Evolutionary conservation across 1,140 invertebrate species (phyloP).

Genomic region (Lerema accius): DNA sequence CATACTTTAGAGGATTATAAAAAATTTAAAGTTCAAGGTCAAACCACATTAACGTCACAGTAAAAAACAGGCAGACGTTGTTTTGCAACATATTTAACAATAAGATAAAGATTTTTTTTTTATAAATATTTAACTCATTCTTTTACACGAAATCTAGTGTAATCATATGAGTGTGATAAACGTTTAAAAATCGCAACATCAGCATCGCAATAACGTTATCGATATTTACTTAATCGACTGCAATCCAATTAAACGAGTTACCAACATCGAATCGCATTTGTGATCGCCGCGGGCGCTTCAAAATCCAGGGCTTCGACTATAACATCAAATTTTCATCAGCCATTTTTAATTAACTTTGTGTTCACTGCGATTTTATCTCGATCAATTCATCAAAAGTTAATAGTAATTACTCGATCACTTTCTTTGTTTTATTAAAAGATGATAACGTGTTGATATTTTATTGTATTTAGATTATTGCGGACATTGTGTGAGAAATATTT

Average conservation of each 20-base stretch:
- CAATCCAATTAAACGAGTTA: background rate
- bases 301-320: background rate
- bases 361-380: background rate
- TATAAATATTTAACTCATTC: too few relatives aligned
- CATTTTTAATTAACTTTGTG: background rate
- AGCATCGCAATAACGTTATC: conserved; percentile 1
- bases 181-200: too few relatives aligned
- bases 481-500: background rate
- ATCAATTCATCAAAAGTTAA: background rate
- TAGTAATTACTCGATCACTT: background rate
- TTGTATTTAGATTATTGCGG: background rate
- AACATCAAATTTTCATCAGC: background rate
- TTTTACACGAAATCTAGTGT: too few relatives aligned
- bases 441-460: background rate
- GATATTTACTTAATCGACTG: background rate
- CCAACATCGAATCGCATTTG: conserved; percentile 1
- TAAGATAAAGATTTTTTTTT: too few relatives aligned
- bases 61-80: too few relatives aligned
- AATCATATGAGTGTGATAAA: too few relatives aligned
- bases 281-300: background rate
- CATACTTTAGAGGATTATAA: too few relatives aligned
- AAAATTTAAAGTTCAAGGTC: too few relatives aligned
- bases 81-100: too few relatives aligned
- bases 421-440: background rate
- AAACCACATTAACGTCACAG: too few relatives aligned